phyloP scores from a whole-genome alignment of 2,888 invertebrate species.

The Melikaiella ostensackeni region DNA sequence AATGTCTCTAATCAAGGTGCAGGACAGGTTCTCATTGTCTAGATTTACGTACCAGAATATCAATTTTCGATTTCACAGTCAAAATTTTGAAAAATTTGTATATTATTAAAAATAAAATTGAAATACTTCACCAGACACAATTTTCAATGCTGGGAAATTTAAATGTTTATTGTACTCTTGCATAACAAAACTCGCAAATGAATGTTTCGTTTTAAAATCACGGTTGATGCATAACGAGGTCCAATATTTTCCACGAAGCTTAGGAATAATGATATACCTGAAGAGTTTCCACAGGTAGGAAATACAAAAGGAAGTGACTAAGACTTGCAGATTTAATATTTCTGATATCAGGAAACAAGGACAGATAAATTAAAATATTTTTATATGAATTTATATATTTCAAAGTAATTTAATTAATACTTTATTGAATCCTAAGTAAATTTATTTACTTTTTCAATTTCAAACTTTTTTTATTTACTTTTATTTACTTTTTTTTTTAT shows the following conservation, averaged over 20 bases:
- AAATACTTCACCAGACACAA: background rate
- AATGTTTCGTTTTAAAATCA: slow-evolving; percentile 4
- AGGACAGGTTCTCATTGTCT: slow-evolving; percentile 2
- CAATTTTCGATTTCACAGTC: slow-evolving; percentile 24
- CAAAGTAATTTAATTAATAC: no score
- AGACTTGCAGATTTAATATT: background rate
- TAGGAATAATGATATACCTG: slow-evolving; percentile 8
- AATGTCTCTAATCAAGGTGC: background rate
- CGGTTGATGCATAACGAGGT: slow-evolving; percentile 29
- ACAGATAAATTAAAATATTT: background rate
- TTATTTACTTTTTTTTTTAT: no score
- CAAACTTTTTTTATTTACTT: no score
- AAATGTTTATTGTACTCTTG: slow-evolving; percentile 3
- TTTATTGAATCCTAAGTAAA: no score
- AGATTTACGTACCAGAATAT: background rate
- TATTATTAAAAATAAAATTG: background rate
- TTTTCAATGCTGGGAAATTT: background rate
- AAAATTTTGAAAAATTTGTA: background rate
- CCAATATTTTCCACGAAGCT: slow-evolving; percentile 10
- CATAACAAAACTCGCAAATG: slow-evolving; percentile 4
- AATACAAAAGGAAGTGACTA: background rate
- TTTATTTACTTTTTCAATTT: no score
- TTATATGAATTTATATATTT: no score
- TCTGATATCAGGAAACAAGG: background rate
- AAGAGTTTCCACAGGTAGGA: background rate